phyloP scores from a whole-genome alignment of 1,140 invertebrate species.

The Trichomalopsis sarcophagae region DNA sequence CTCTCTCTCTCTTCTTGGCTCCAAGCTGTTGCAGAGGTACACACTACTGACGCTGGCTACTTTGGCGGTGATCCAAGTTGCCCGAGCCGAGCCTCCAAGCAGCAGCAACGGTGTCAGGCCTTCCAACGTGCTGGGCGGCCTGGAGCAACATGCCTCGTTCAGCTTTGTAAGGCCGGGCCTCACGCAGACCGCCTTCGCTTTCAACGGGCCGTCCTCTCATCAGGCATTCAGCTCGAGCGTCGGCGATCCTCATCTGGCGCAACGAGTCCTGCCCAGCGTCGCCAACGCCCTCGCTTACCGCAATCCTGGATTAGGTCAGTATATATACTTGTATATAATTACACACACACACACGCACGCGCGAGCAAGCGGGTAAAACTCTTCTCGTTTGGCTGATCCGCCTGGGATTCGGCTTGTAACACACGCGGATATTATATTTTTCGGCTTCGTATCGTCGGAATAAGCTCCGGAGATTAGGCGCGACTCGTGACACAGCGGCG shows the following conservation, averaged over 20 bases:
- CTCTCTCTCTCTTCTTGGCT: too few species aligned
- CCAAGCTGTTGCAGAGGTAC: not conserved
- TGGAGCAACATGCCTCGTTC: constrained; percentile 68
- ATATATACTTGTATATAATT: not conserved
- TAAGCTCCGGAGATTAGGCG: too few species aligned
- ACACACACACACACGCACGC: not conserved
- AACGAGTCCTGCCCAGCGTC: constrained; percentile 62
- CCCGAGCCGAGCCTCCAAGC: constrained; percentile 51
- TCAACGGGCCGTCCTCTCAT: constrained; percentile 67
- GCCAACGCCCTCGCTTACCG: constrained; percentile 66
- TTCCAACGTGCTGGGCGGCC: constrained; percentile 62
- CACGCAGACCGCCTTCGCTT: constrained; percentile 67
- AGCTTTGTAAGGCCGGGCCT: constrained; percentile 68
- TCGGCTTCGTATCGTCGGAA: too few species aligned
- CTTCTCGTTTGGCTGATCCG: too few species aligned
- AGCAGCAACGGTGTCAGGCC: constrained; percentile 60
- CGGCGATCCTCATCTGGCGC: constrained; percentile 65
- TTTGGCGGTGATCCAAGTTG: not conserved
- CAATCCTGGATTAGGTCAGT: constrained; percentile 66
- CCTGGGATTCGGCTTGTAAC: too few species aligned
- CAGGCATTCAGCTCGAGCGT: constrained; percentile 68
- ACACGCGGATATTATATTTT: too few species aligned
- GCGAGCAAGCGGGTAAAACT: too few species aligned
- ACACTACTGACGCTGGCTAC: not conserved
- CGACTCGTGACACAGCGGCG: too few species aligned